Evolutionary conservation across 1,140 invertebrate species (phyloP).

Genomic region (Cheumatopsyche charites): DNA sequence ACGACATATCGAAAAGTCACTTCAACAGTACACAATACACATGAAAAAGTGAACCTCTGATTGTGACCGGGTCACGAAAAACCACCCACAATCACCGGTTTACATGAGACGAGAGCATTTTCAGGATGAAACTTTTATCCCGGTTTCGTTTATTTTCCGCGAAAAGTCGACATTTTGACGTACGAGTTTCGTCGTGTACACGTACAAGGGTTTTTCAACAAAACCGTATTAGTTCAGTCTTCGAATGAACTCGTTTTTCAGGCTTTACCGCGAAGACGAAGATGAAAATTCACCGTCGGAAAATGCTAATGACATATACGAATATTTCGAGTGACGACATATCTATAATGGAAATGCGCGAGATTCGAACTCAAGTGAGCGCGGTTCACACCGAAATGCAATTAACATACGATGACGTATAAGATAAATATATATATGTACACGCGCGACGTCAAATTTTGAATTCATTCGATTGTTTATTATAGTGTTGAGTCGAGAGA

Average conservation of each 20-base stretch:
- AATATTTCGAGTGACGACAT: no score
- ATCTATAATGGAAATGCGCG: no score
- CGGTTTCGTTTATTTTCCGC: neutral
- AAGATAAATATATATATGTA: no score
- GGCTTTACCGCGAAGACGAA: no score
- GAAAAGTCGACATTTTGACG: neutral
- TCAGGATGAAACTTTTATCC: neutral
- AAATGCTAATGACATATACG: no score
- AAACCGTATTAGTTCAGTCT: neutral
- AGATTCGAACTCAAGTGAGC: no score
- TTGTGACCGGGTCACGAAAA: slow-evolving; percentile 9
- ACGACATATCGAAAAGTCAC: neutral
- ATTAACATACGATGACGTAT: no score
- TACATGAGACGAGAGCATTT: neutral
- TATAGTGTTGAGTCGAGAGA: no score
- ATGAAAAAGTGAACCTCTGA: neutral
- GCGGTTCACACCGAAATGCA: no score
- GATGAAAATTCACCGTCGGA: no score
- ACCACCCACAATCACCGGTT: neutral
- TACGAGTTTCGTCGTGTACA: neutral
- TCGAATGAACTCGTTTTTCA: neutral
- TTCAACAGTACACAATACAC: neutral
- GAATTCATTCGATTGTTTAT: no score
- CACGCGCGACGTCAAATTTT: no score
- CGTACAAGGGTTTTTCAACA: neutral